Evolutionary conservation across 2,888 invertebrate genomes (phyloP).

Genomic region (Latrodectus elegans): DNA sequence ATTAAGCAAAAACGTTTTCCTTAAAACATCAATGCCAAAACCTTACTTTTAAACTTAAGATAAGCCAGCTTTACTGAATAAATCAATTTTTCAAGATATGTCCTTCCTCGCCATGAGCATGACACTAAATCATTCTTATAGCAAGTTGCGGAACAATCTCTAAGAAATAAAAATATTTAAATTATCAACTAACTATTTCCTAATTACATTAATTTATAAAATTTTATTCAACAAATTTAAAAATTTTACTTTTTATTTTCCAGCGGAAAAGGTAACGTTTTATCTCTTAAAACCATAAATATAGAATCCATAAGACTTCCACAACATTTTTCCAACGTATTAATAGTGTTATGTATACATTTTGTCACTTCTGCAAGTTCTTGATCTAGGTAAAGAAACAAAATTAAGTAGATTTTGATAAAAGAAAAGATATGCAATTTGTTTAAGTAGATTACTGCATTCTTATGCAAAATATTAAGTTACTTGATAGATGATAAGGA

Average conservation of each 20-base stretch:
- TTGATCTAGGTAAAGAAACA: background rate
- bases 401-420: background rate
- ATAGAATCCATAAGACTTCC: background rate
- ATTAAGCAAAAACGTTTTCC: too few relatives aligned
- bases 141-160: background rate
- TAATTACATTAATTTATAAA: background rate
- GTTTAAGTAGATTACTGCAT: background rate
- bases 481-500: slow-evolving; percentile 16
- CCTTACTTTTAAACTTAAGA: background rate
- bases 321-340: background rate
- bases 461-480: background rate
- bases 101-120: background rate
- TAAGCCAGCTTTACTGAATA: background rate
- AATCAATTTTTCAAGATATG: background rate
- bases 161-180: background rate
- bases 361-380: background rate
- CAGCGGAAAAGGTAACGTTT: slow-evolving; percentile 8
- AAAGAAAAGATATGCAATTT: background rate
- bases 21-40: too few relatives aligned
- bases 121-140: background rate
- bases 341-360: background rate
- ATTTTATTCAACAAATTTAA: background rate
- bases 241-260: slow-evolving; percentile 7
- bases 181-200: background rate
- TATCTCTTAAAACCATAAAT: slow-evolving; percentile 10